Base-by-base conservation (phyloP, 2,888 invertebrate species). In the Zhengitettix transpicula region DNA sequence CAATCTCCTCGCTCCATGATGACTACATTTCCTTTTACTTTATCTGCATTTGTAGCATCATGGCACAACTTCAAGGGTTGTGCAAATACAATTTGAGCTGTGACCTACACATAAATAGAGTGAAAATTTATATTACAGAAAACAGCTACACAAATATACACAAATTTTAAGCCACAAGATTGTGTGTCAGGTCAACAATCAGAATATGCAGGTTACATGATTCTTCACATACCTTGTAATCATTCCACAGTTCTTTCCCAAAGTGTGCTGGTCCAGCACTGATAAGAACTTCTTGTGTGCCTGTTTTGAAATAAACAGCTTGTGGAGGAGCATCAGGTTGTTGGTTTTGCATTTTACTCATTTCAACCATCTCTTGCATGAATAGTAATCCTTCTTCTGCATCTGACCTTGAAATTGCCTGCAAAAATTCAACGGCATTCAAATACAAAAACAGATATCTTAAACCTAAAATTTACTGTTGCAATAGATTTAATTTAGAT, bases 291-390 rank as follows among this genome's bases (percentile, higher is more conserved):
- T 65, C 68, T 57, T 61, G 61, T 8, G 47, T 60, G 10, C 52
- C 60, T 1, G 72, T 68, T 1, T 74, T 63, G 56, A 81, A 75
- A 44, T 78, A 76, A 10, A 85, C 77, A 41, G 75, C 71, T 52
- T 77, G 78, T 3, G 81, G 78, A 16, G 75, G 71, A 1, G 77
- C 75, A 62, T 85, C 85, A 1, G 77, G 70, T 64, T 78, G 76
- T 61, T 77, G 76, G 0, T 76, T 69, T 69, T 88, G 82, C 62
- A 85, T 74, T 66, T 88, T 87, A 58, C 91, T 90, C 65, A 94
- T 76, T 70, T 93, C 90, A 1, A 93, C 82, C 92, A 98, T 95
- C 75, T 98, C 97, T 69, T 92, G 89, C 94, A 98, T 96, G 71
- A 98, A 97, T 14, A 89, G 78, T 44, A 94, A 76, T 0, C 98